Evolutionary conservation across 2,113 vertebrate species (phyloP).

Genomic region (Columbina picui): DNA sequence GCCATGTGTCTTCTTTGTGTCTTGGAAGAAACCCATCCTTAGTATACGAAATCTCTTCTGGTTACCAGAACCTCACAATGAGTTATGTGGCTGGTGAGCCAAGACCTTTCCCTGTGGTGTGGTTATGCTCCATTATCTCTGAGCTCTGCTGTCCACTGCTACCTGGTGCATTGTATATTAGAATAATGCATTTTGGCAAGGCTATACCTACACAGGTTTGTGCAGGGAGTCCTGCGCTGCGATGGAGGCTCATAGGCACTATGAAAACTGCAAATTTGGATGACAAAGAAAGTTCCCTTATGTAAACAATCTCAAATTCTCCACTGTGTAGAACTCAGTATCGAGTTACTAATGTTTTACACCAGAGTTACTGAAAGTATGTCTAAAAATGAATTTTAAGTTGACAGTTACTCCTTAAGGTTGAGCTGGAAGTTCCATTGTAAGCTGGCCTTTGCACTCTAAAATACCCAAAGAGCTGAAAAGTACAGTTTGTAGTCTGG

Average conservation of each 20-base stretch:
- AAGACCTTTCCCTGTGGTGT: background rate
- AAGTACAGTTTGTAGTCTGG: background rate
- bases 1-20: background rate
- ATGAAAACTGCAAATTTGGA: background rate
- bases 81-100: background rate
- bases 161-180: background rate
- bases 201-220: background rate
- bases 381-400: background rate
- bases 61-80: background rate
- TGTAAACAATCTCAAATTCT: background rate
- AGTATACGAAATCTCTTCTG: background rate
- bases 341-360: background rate
- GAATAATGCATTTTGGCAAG: background rate
- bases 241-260: background rate
- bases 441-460: background rate
- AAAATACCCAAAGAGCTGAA: background rate
- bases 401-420: background rate
- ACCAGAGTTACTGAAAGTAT: background rate
- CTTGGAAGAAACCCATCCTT: background rate
- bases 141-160: background rate
- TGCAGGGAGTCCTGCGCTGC: background rate
- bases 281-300: background rate
- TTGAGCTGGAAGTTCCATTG: background rate
- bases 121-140: background rate
- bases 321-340: background rate